phyloP scores from a whole-genome alignment of 2,888 invertebrate genomes.

The Drosophila multiciliata region DNA sequence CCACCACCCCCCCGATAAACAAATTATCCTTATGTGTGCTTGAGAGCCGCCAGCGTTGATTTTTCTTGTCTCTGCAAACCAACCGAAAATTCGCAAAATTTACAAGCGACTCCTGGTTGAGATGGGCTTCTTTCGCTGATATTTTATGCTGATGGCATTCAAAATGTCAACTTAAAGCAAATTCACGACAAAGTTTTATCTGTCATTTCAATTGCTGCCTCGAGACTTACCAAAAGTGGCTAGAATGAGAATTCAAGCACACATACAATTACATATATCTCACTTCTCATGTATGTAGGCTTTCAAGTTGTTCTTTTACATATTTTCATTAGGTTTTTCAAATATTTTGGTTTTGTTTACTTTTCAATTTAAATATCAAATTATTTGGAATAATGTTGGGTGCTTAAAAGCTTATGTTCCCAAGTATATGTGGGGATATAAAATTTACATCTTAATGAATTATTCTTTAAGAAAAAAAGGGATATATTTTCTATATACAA shows the following conservation, averaged over 20 bases:
- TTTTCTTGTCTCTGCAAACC: constrained; percentile 31
- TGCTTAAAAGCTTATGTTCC: not conserved
- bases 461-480: not conserved
- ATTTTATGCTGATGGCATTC: constrained; percentile 29
- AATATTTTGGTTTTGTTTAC: constrained; percentile 23
- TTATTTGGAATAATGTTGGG: not conserved
- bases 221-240: constrained; percentile 22
- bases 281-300: not conserved
- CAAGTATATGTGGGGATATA: not conserved
- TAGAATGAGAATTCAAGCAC: not conserved
- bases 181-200: constrained; percentile 43
- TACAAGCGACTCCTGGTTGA: not conserved
- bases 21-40: constrained; percentile 28
- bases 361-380: not conserved
- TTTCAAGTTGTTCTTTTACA: constrained; percentile 17
- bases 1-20: constrained; percentile 2
- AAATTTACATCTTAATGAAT: not conserved
- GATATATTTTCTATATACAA: not conserved
- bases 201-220: constrained; percentile 56
- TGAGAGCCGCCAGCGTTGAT: constrained; percentile 33
- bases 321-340: constrained; percentile 8
- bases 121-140: constrained; percentile 1
- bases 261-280: not conserved
- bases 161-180: constrained; percentile 31
- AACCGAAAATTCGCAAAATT: constrained; percentile 8